A percentile compares a stretch with the other conserved stretches of the same genome.
Conservation (phyloP, 1,140 invertebrate species). For the Ruditapes philippinarum region DNA sequence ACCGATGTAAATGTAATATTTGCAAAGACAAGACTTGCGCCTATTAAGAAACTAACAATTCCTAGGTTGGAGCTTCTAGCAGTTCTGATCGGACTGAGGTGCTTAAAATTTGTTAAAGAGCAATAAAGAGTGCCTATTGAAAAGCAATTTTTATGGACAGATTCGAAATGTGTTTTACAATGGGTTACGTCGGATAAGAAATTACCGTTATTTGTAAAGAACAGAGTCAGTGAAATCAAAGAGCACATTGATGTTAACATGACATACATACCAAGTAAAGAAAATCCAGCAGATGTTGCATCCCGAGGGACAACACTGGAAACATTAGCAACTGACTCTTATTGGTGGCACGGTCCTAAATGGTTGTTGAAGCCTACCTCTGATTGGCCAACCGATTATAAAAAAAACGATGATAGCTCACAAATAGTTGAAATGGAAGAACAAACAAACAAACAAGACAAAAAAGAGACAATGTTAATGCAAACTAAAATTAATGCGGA, state of each 20-base stretch:
- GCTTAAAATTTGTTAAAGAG: conserved; percentile 21
- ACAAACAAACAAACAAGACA: too few species aligned
- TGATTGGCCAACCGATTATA: neutral
- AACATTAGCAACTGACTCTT: neutral
- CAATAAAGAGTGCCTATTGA: neutral
- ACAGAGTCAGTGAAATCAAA: neutral
- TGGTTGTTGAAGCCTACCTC: neutral
- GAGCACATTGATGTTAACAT: neutral
- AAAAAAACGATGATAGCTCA: too few species aligned
- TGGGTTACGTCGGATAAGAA: neutral
- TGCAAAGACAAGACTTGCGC: conserved; percentile 20
- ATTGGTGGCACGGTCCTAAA: conserved; percentile 8
- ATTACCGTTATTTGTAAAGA: conserved; percentile 7
- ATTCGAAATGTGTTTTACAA: conserved; percentile 20
- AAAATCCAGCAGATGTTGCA: conserved; percentile 25
- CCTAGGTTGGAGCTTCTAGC: conserved; percentile 18
- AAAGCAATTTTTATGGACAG: neutral
- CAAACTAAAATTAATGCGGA: too few species aligned
- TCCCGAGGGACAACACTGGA: neutral
- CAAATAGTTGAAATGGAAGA: too few species aligned
- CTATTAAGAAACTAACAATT: neutral
- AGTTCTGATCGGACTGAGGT: neutral
- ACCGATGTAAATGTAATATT: neutral
- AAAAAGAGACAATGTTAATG: too few species aligned
- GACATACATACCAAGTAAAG: neutral